A percentile compares a stretch with the other conserved stretches of the same genome.
Evolutionary conservation across 2,888 invertebrate species (phyloP).

Genomic region (Itoplectis maculator): DNA sequence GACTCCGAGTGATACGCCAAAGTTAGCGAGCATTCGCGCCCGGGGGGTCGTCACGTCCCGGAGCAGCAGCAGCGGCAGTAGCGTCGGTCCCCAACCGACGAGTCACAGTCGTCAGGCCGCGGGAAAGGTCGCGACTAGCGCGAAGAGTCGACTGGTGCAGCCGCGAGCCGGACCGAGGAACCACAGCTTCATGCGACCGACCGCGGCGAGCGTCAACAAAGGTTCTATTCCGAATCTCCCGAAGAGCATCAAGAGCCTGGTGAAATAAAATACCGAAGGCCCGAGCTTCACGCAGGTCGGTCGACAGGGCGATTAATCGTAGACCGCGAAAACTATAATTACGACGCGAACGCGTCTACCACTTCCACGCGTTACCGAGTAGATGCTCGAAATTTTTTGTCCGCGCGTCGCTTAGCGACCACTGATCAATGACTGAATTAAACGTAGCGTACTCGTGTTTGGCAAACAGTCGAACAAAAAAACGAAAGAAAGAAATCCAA

Average conservation of each 20-base stretch:
- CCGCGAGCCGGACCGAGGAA: slow-evolving; percentile 75
- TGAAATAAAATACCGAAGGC: slow-evolving; percentile 77
- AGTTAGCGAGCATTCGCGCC: slow-evolving; percentile 63
- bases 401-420: slow-evolving; percentile 37
- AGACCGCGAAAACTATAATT: slow-evolving; percentile 20
- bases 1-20: slow-evolving; percentile 58
- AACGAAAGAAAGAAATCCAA: slow-evolving; percentile 1
- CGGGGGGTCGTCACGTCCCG: slow-evolving; percentile 79
- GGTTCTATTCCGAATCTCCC: slow-evolving; percentile 84
- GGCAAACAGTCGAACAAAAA: slow-evolving; percentile 4
- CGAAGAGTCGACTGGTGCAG: slow-evolving; percentile 78
- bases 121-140: slow-evolving; percentile 59
- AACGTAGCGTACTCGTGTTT: slow-evolving; percentile 52
- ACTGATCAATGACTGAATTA: slow-evolving; percentile 64
- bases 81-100: slow-evolving; percentile 81
- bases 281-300: neutral
- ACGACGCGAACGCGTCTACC: slow-evolving; percentile 33
- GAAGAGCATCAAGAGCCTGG: slow-evolving; percentile 80
- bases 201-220: slow-evolving; percentile 93
- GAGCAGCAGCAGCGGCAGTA: slow-evolving; percentile 85
- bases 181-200: slow-evolving; percentile 93
- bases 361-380: slow-evolving; percentile 9
- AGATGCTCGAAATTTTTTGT: slow-evolving; percentile 10
- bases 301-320: neutral
- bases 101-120: slow-evolving; percentile 69